Conservation (phyloP, 2,113 vertebrate species). For the Telmatochromis sp. region DNA sequence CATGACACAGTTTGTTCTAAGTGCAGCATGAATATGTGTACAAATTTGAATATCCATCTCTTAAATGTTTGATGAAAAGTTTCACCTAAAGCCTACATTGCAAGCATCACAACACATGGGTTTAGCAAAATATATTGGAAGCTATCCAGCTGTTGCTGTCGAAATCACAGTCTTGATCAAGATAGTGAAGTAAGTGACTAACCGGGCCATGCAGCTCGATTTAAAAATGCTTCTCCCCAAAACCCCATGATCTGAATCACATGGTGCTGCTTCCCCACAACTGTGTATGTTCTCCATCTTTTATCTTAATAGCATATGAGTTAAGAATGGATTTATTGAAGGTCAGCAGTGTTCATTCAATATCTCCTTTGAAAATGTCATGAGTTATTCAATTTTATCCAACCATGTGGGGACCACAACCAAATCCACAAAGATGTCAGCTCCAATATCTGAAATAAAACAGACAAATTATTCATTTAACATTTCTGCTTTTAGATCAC, state of each 20-base stretch:
- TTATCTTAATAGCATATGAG: not conserved
- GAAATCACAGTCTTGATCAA: not conserved
- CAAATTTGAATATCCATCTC: not conserved
- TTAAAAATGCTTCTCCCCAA: not conserved
- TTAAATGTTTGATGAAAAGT: not conserved
- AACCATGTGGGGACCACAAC: not conserved
- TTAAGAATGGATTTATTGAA: not conserved
- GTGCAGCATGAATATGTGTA: not conserved
- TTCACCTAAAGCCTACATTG: not conserved
- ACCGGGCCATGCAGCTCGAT: not conserved
- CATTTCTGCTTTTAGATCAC: not conserved
- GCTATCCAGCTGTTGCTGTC: not conserved
- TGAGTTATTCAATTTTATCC: not conserved
- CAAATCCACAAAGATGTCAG: not conserved
- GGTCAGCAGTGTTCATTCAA: slow-evolving; percentile 11
- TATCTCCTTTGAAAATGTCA: not conserved
- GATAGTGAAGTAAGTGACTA: not conserved
- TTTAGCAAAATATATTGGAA: not conserved
- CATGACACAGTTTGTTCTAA: not conserved
- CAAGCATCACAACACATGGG: not conserved
- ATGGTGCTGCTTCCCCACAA: not conserved
- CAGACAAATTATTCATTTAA: not conserved
- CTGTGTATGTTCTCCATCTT: not conserved
- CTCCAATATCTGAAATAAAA: not conserved
- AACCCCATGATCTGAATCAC: not conserved